phyloP scores from a whole-genome alignment of 2,113 vertebrate genomes.

The Thermophis baileyi region DNA sequence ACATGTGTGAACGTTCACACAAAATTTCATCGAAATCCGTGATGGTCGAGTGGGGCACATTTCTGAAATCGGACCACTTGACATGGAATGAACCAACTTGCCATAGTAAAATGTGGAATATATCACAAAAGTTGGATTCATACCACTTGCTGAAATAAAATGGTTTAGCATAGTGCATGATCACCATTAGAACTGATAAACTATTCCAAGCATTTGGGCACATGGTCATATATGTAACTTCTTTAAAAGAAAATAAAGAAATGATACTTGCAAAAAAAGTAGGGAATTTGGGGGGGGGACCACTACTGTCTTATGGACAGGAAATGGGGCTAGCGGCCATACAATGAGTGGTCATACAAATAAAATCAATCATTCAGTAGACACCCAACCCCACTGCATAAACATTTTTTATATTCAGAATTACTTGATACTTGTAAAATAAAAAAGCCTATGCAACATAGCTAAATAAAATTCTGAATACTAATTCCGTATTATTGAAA shows the following conservation, averaged over 20 bases:
- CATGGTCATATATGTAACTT: not conserved
- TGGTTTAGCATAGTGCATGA: not conserved
- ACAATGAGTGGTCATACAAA: not conserved
- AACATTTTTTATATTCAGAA: not conserved
- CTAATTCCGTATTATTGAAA: not conserved
- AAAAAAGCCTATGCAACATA: not conserved
- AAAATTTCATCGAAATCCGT: too few species aligned
- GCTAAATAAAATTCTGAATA: not conserved
- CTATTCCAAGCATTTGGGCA: not conserved
- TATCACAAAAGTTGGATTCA: not conserved
- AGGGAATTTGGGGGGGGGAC: too few species aligned
- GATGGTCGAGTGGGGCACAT: too few species aligned
- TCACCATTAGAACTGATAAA: not conserved
- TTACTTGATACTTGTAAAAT: not conserved
- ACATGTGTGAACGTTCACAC: too few species aligned
- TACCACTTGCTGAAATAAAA: not conserved
- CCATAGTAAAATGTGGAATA: not conserved
- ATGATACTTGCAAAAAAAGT: not conserved
- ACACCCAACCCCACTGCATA: not conserved
- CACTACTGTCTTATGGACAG: not conserved
- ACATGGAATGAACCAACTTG: not conserved
- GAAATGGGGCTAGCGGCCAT: not conserved
- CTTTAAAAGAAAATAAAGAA: not conserved
- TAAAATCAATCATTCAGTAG: not conserved
- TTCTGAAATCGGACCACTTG: too few species aligned